Base-by-base conservation (phyloP, 2,888 invertebrate genomes). In the Parochlus steinenii region DNA sequence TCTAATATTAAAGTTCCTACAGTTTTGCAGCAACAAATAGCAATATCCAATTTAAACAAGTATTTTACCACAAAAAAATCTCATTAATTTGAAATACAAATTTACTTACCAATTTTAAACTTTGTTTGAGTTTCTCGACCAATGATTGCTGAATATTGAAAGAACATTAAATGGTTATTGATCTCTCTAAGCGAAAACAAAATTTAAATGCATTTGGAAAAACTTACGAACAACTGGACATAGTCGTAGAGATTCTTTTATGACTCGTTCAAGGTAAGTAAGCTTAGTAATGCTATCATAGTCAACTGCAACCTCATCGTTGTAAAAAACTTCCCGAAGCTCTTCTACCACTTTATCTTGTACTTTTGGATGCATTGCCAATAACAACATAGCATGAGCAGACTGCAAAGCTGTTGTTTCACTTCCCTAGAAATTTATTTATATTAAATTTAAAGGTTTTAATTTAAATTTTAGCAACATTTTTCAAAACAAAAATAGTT, bases 151-250 rank as follows among this genome's bases (percentile, higher is more conserved):
- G n/a, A 27, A 18, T 12, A 27, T 12, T 14, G 15, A 27, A 27
- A 27, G 7, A 28, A 28, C 10, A 14, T 15, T 14, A 6, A 6
- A 28, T 14, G 31, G 11, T 31, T 23, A 15, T 14, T 17, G 16
- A 4, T 16, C 8, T 11, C 8, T n/a, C 8, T 6, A 17, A 10
- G 3, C n/a, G n/a, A 5, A 19, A 12, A 19, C 30, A 30, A 18
- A 18, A 19, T 14, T 15, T 28, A 28, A 10, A 32, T 17, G 23
- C 14, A 33, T 27, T 19, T 22, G 34, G 34, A 12, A n/a, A n/a
- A n/a, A n/a, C n/a, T n/a, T n/a, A n/a, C n/a, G n/a, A n/a, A 34
- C 34, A 8, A 34, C 34, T 28, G 34, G 34, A 20, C 34, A 34
- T 10, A 34, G 22, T 20, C 34, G 14, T 5, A 34, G 20, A 5